These are phyloP conservation scores for Antechinus stuartii DNA, from an alignment of 2,113 vertebrate species.

Conservation along the genomic window DNA sequence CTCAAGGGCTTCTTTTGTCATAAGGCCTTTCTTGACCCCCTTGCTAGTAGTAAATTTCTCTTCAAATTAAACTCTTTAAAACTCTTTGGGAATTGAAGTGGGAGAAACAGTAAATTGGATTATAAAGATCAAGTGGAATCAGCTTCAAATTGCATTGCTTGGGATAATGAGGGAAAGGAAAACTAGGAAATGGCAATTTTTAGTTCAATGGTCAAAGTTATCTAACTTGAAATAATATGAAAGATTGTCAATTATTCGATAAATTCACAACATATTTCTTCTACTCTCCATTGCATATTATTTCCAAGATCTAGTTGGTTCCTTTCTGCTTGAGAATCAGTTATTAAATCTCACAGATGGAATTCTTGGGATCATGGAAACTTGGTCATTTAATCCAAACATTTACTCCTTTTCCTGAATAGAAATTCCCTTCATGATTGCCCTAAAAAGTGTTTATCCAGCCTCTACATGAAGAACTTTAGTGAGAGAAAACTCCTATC, in stretches of 20 bases:
- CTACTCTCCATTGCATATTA: background rate
- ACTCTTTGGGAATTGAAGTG: background rate
- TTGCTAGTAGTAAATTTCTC: too few relatives aligned
- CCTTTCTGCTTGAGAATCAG: slow-evolving; percentile 28
- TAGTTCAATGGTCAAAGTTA: background rate
- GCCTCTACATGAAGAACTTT: too few relatives aligned
- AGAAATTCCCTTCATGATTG: background rate
- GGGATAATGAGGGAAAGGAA: background rate
- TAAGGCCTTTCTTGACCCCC: too few relatives aligned
- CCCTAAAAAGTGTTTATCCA: too few relatives aligned
- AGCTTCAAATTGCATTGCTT: background rate
- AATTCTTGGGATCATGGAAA: background rate
- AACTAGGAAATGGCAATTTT: background rate
- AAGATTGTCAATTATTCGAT: background rate
- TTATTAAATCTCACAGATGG: background rate
- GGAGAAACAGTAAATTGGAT: background rate
- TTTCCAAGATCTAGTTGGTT: background rate
- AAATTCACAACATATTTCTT: background rate
- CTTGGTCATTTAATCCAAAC: background rate
- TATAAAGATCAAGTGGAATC: background rate
- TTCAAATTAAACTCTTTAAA: too few relatives aligned
- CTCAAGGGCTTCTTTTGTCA: too few relatives aligned
- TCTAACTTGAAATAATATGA: background rate
- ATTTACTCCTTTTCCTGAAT: background rate
- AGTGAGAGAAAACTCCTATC: too few relatives aligned